Conservation (phyloP, 2,888 invertebrate species). For the Lingula anatina region DNA sequence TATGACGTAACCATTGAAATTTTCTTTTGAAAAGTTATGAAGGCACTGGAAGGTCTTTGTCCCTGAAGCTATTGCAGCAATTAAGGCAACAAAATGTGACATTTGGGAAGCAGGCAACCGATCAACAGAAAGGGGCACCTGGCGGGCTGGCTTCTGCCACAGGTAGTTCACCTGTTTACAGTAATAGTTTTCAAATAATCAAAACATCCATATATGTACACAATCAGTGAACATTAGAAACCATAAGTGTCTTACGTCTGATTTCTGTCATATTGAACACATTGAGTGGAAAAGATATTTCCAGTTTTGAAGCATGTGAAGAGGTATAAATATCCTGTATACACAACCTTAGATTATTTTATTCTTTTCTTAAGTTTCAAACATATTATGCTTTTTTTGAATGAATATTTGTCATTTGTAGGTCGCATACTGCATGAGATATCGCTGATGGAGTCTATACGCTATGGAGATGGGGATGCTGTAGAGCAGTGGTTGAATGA, state of each 20-base stretch:
- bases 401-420: slow-evolving; percentile 10
- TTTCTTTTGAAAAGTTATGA: slow-evolving; percentile 69
- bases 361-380: not conserved
- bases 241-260: no score
- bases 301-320: not conserved
- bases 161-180: no score
- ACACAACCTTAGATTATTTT: not conserved
- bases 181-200: no score
- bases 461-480: slow-evolving; percentile 76
- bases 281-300: no score
- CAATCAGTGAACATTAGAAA: no score
- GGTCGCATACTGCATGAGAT: slow-evolving; percentile 55
- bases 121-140: slow-evolving; percentile 31
- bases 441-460: slow-evolving; percentile 87
- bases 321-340: not conserved
- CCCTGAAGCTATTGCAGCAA: slow-evolving; percentile 89
- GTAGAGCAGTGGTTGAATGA: slow-evolving; percentile 88
- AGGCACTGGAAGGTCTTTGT: slow-evolving; percentile 93
- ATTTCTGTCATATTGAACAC: no score
- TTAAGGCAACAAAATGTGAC: slow-evolving; percentile 64
- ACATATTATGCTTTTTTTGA: no score
- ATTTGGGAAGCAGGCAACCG: slow-evolving; percentile 54
- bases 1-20: no score
- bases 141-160: slow-evolving; percentile 16
- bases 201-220: no score